Conservation (phyloP, 1,140 invertebrate species). For the Paracyclopina nana region DNA sequence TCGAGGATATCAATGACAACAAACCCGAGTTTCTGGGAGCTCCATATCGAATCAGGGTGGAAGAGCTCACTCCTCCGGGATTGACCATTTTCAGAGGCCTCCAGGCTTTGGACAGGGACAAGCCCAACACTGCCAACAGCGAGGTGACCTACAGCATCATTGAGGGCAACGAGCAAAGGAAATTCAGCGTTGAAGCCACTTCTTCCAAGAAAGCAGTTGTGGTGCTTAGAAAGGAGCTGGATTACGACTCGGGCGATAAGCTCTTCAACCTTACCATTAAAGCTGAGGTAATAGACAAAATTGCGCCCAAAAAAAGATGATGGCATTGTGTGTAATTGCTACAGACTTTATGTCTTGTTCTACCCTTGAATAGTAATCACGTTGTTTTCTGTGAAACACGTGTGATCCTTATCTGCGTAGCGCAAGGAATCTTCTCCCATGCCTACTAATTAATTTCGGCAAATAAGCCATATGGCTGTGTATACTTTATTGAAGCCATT, state of each 20-base stretch:
- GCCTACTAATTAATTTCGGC: no score
- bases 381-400: no score
- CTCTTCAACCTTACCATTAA: constrained; percentile 12
- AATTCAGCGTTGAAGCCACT: constrained; percentile 6
- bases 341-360: no score
- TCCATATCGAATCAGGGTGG: constrained; percentile 11
- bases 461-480: no score
- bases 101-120: constrained; percentile 10
- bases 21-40: constrained; percentile 26
- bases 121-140: constrained; percentile 13
- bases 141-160: constrained; percentile 13
- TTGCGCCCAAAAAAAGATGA: no score
- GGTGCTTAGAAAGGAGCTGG: constrained; percentile 12
- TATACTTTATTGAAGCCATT: no score
- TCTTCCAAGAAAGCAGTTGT: constrained; percentile 8
- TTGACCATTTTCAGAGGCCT: constrained; percentile 15
- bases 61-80: constrained; percentile 11
- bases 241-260: constrained; percentile 13
- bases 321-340: no score
- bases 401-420: no score
- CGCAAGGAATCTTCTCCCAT: no score
- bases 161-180: constrained; percentile 11
- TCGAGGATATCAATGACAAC: constrained; percentile 27
- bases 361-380: no score
- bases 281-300: constrained; percentile 17